phyloP scores from a whole-genome alignment of 2,888 invertebrate genomes.

The Agriopis marginaria region DNA sequence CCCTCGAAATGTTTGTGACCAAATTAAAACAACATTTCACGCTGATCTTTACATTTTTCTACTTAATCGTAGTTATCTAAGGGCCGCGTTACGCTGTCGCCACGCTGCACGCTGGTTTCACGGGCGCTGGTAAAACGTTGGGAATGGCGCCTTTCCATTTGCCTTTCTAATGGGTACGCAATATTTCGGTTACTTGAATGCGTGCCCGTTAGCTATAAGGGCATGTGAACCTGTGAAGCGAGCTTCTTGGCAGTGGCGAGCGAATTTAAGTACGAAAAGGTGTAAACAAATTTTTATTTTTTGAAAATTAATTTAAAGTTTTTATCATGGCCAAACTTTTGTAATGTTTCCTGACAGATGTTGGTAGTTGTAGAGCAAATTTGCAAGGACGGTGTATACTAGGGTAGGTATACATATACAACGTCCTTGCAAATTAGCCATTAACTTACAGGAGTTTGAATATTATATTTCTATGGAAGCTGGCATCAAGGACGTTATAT shows the following conservation, averaged over 20 bases:
- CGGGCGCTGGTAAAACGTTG: constrained; percentile 30
- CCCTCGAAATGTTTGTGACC: background rate
- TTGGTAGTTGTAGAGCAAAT: too few relatives aligned
- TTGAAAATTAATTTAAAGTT: too few relatives aligned
- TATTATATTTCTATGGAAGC: too few relatives aligned
- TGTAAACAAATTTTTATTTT: background rate
- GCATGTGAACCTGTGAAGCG: constrained; percentile 20
- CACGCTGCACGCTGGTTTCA: constrained; percentile 33
- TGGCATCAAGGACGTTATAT: too few relatives aligned
- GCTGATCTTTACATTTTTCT: background rate
- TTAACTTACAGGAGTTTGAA: too few relatives aligned
- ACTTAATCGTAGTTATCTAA: constrained; percentile 18
- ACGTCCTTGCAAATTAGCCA: too few relatives aligned
- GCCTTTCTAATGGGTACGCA: constrained; percentile 45
- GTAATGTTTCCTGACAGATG: too few relatives aligned
- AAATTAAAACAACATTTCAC: background rate
- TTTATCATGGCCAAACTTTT: too few relatives aligned
- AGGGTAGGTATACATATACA: too few relatives aligned
- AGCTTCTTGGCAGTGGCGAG: constrained; percentile 3
- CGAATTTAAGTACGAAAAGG: background rate
- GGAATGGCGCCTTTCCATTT: constrained; percentile 43
- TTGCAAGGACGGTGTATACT: too few relatives aligned
- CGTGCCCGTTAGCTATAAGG: constrained; percentile 43
- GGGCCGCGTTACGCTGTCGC: constrained; percentile 27
- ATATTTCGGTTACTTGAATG: constrained; percentile 48